Evolutionary conservation across 2,113 vertebrate genomes (phyloP), one percentile per base, ranked within the genome.

Genomic region (Stictonetta naevosa): DNA sequence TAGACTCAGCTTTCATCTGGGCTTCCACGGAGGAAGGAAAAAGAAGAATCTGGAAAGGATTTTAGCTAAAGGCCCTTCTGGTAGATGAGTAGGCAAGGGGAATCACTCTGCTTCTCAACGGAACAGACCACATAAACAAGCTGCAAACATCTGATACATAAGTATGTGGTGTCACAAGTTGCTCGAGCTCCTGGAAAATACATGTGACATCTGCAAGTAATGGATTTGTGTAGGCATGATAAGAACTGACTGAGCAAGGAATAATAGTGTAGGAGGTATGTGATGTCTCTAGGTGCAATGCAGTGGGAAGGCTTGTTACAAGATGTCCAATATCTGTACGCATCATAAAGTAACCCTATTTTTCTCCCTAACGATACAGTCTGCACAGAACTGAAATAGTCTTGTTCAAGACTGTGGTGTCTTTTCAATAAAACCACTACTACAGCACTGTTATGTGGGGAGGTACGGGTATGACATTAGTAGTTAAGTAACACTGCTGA

Each of bases 171-270:
- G 87, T 82, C 92, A 90, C 73, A 83, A 56, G 83, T 23, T 36
- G 17, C 76, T 44, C 31, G 63, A 92, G 84, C 58, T 94, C 78
- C 92, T 73, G 42, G 85, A 55, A 96, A 91, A 31, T 33, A 14
- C 82, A 73, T 8, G 69, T 81, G 89, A 86, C 78, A 86, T 34
- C 50, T 76, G 81, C 79, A 80, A 83, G 84, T 78, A 85, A 93
- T 68, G n/a, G 80, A 44, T 26, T 21, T 81, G 66, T 63, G 90
- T 90, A 95, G 85, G 78, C 72, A 91, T 4, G 14, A 60, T 73
- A 76, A 48, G 79, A 96, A 96, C 42, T 67, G 66, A 90, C 90
- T 88, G 76, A 88, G 92, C 68, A 88, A 86, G 83, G 81, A 94
- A 91, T 90, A 63, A 84, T 53, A 8, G 1, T 33, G 93, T 90